These are phyloP conservation scores for Pissodes strobi DNA, from an alignment of 1,140 invertebrate species.

Conservation along the genomic window DNA sequence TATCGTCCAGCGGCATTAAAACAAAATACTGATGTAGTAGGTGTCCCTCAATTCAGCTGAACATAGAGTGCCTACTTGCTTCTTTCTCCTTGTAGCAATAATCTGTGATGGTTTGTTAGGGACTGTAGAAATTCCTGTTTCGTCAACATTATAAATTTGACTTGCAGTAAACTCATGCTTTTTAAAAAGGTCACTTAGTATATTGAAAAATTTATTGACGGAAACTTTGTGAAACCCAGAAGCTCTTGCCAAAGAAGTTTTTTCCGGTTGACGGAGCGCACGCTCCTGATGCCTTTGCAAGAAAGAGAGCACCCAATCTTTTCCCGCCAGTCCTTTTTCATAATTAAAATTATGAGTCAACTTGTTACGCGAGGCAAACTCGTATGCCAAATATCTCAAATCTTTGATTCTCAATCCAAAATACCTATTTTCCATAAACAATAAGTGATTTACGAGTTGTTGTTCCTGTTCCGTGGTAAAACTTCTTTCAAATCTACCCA, in stretches of 20 bases:
- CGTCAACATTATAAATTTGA: conserved; percentile 27
- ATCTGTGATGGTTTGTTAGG: conserved; percentile 4
- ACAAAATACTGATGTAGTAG: conserved; percentile 7
- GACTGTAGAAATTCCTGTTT: conserved; percentile 25
- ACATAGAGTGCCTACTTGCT: conserved; percentile 16
- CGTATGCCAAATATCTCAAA: too few species aligned
- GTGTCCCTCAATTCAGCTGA: conserved; percentile 25
- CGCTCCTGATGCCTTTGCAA: too few species aligned
- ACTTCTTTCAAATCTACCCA: too few species aligned
- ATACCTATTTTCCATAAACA: too few species aligned
- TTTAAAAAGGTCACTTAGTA: conserved; percentile 1
- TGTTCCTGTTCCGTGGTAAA: too few species aligned
- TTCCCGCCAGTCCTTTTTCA: conserved; percentile 15
- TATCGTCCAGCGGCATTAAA: conserved; percentile 36
- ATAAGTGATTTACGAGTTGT: too few species aligned
- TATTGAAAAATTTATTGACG: conserved; percentile 39
- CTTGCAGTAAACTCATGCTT: conserved; percentile 21
- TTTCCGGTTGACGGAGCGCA: conserved; percentile 42
- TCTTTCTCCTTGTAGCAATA: conserved; percentile 15
- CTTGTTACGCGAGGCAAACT: conserved; percentile 45
- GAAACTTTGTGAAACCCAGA: conserved; percentile 43
- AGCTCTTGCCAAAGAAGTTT: conserved; percentile 42
- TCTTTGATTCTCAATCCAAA: too few species aligned
- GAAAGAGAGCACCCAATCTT: conserved; percentile 40
- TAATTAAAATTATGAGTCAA: conserved; percentile 30